Conservation (phyloP, 2,113 vertebrate genomes). For the Plotosus lineatus region DNA sequence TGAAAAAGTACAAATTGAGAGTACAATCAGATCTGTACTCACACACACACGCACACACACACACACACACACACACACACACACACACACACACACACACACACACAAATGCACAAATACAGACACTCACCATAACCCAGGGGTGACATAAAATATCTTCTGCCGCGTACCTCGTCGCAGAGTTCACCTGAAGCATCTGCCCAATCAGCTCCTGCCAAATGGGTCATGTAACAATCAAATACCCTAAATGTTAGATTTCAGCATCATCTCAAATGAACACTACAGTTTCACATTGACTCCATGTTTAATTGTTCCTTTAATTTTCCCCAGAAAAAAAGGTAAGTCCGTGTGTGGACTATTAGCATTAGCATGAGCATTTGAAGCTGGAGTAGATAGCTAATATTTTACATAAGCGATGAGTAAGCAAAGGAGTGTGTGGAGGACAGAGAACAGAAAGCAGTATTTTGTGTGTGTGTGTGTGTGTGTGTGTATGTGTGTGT, state of each 20-base stretch:
- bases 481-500: neutral
- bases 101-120: constrained; percentile 38
- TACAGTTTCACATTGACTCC: neutral
- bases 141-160: constrained; percentile 89
- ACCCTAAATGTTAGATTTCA: neutral
- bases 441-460: neutral
- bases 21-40: neutral
- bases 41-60: neutral
- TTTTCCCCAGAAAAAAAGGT: neutral
- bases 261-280: neutral
- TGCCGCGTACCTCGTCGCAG: constrained; percentile 86
- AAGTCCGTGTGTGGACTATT: neutral
- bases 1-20: neutral
- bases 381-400: neutral
- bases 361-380: neutral
- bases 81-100: neutral
- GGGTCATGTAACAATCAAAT: neutral
- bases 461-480: neutral
- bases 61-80: constrained; percentile 21
- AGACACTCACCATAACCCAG: constrained; percentile 86
- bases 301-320: neutral
- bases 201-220: constrained; percentile 86
- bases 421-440: neutral
- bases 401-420: neutral
- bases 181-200: constrained; percentile 90